These are phyloP conservation scores for Geotrypetes seraphini DNA, from an alignment of 2,797 vertebrate species.

Conservation along the genomic window DNA sequence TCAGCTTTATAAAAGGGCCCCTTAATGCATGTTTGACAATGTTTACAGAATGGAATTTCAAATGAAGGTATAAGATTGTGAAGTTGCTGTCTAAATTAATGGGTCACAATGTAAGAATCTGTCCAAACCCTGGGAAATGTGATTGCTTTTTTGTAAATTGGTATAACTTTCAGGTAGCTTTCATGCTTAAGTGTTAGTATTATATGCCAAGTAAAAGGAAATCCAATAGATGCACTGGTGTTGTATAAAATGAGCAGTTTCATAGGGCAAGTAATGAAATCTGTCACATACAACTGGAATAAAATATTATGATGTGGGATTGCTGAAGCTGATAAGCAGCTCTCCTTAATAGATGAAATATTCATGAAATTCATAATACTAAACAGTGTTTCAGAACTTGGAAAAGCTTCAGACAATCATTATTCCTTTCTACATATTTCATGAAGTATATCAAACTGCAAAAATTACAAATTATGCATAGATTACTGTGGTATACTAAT, in stretches of 20 bases:
- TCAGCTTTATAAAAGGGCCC: too few relatives aligned
- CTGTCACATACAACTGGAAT: slow-evolving; percentile 43
- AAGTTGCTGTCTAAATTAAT: too few relatives aligned
- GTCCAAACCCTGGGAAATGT: too few relatives aligned
- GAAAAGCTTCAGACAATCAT: slow-evolving; percentile 1
- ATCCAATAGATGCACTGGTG: slow-evolving; percentile 26
- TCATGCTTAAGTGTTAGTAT: background rate
- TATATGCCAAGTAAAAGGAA: slow-evolving; percentile 27
- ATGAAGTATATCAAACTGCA: slow-evolving; percentile 1
- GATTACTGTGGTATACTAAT: background rate
- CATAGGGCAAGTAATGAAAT: slow-evolving; percentile 43
- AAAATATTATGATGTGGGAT: slow-evolving; percentile 21
- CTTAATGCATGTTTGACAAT: too few relatives aligned
- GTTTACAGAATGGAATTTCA: too few relatives aligned
- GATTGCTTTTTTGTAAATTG: background rate
- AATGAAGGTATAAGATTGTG: too few relatives aligned
- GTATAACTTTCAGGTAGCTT: background rate
- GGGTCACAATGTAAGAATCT: too few relatives aligned
- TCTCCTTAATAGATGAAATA: slow-evolving; percentile 46
- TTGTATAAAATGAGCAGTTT: slow-evolving; percentile 42
- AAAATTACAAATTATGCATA: slow-evolving; percentile 4
- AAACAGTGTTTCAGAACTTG: slow-evolving; percentile 5
- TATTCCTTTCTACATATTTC: slow-evolving; percentile 2
- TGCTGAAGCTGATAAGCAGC: slow-evolving; percentile 39
- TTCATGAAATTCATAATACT: slow-evolving; percentile 31